phyloP scores from a whole-genome alignment of 2,113 vertebrate species.

The Saccopteryx leptura region DNA sequence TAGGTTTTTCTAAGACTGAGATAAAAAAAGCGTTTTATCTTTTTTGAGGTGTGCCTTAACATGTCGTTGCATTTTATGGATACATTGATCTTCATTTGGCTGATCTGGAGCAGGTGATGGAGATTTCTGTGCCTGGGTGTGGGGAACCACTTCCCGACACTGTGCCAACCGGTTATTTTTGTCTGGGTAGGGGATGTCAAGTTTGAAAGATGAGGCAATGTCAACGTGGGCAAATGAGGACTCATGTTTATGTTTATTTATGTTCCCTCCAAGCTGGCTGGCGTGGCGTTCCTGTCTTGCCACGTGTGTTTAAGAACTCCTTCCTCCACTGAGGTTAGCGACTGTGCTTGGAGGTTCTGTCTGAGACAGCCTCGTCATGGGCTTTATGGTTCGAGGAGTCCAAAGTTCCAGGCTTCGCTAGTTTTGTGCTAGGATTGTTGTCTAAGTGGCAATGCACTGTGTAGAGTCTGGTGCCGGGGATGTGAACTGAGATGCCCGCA shows the following conservation, averaged over 20 bases:
- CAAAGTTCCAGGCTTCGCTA: background rate
- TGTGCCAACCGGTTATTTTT: conserved; percentile 58
- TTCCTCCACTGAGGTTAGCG: conserved; percentile 66
- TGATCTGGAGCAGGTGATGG: conserved; percentile 83
- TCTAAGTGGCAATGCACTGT: no score
- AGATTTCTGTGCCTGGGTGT: conserved; percentile 74
- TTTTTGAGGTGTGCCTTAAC: conserved; percentile 88
- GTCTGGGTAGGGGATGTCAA: conserved; percentile 45
- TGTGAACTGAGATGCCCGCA: accelerated
- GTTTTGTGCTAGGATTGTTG: background rate
- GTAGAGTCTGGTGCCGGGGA: background rate
- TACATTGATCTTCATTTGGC: conserved; percentile 88
- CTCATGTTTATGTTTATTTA: no score
- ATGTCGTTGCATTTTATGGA: conserved; percentile 87
- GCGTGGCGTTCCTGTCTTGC: background rate
- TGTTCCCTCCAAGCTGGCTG: background rate
- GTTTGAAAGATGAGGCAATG: background rate
- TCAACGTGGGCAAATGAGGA: background rate
- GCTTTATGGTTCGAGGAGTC: background rate
- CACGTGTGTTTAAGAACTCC: background rate
- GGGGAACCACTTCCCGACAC: conserved; percentile 75
- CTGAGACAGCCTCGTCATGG: conserved; percentile 54
- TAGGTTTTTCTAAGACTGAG: conserved; percentile 89
- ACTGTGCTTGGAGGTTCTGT: background rate
- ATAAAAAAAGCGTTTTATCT: conserved; percentile 89